Conservation (phyloP, 2,888 invertebrate genomes). For the Drosophila rellima region DNA sequence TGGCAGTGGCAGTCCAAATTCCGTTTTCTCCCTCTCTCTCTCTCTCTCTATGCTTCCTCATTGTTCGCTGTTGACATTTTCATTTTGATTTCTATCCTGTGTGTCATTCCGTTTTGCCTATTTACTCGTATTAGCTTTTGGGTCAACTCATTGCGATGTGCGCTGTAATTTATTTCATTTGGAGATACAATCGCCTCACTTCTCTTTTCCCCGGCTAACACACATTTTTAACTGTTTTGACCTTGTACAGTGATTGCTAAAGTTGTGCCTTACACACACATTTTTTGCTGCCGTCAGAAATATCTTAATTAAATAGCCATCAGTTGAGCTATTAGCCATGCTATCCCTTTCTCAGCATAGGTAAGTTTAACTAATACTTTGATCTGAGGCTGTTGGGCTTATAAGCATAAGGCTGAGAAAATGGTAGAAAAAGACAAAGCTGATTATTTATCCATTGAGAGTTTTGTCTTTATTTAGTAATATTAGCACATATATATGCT, state of each 20-base stretch:
- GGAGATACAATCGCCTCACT: conserved; percentile 65
- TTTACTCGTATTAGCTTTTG: conserved; percentile 47
- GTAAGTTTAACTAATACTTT: not conserved
- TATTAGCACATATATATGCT: no score
- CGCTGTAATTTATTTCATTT: conserved; percentile 73
- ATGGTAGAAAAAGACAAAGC: not conserved
- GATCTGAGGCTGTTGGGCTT: not conserved
- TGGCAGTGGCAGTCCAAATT: conserved; percentile 35
- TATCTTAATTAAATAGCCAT: conserved; percentile 48
- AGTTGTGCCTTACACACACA: conserved; percentile 37
- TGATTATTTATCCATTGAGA: no score
- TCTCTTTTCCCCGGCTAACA: conserved; percentile 13
- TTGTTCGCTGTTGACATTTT: conserved; percentile 37
- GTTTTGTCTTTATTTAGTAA: no score
- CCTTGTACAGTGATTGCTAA: conserved; percentile 61
- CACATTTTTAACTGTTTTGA: conserved; percentile 63
- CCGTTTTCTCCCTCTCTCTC: not conserved
- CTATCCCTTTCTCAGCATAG: not conserved
- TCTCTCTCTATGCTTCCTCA: conserved; percentile 10
- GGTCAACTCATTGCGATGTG: conserved; percentile 70
- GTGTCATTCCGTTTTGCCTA: conserved; percentile 31
- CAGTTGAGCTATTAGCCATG: conserved; percentile 15
- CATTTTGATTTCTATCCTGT: conserved; percentile 29
- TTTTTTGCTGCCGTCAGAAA: conserved; percentile 13
- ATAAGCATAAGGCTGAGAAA: not conserved